Base-by-base conservation (phyloP, 92 coral and sea anemone species). In the Epizoanthus illoricatus region DNA sequence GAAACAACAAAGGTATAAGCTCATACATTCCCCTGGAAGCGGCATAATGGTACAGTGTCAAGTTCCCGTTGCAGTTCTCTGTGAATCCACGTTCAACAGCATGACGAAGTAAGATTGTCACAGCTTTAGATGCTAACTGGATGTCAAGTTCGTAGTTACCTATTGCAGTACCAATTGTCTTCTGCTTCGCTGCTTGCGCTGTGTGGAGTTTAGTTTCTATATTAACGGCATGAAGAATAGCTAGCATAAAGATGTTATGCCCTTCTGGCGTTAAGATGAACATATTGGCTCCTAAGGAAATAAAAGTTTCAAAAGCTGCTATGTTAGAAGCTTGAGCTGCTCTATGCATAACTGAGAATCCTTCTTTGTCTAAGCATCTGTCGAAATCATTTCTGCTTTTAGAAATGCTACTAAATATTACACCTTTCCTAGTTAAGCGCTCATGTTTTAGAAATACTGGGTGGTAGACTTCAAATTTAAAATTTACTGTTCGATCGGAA, bases 251-350 rank as follows among this genome's bases (percentile, higher is more conserved):
- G 43, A 11, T 21, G 9, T 4, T 28, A 16, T 21, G 28, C 28
- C 40, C 43, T 21, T 66, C 71, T 66, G 71, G 71, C 28, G 71
- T 66, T 40, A 28, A 40, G 19, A 28, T 66, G 19, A 21, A 15
- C 40, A 66, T 45, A 28, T 66, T 40, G n/a, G 71, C 71, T 66
- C 71, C 71, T 10, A 66, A 16, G 2, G 40, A 66, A 0, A 66
- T 7, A 28, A 66, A 66, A 0, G 36, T 66, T 66, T 66, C 43
- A 66, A 66, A 28, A 0, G 71, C 71, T 11, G 71, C 18, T 66
- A 66, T 28, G 40, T 66, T 66, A 66, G 40, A 66, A 66, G 71
- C 71, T 40, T 66, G 71, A 28, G 71, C 71, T 24, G 71, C 71
- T 66, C 71, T 28, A 8, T 66, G 71, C 28, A 66, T 45, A 66